Percentiles rank a stretch among this genome's conserved stretches.
Evolutionary conservation across 1,140 invertebrate species (phyloP).

Genomic region (Proctacanthus coquilletti): DNA sequence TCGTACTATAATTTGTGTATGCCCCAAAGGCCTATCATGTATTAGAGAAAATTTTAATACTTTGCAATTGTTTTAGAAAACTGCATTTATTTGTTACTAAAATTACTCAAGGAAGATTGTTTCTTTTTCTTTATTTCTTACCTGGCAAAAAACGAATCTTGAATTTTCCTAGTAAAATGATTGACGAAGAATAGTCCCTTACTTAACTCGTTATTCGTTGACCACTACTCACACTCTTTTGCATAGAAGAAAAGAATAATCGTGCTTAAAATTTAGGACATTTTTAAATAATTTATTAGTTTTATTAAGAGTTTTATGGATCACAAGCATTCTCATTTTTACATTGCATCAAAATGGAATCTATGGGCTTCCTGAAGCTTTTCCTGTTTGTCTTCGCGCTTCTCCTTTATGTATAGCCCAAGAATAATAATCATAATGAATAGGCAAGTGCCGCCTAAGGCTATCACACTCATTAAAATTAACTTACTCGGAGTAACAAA

Average conservation of each 20-base stretch:
- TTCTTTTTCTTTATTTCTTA: no score
- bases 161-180: no score
- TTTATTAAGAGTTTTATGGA: neutral
- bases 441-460: conserved; percentile 72
- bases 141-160: no score
- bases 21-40: conserved; percentile 51
- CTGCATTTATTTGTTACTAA: no score
- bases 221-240: no score
- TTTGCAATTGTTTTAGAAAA: no score
- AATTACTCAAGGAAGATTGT: no score
- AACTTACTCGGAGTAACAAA: conserved; percentile 93
- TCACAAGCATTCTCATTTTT: conserved; percentile 13
- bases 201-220: no score
- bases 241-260: no score
- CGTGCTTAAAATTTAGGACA: no score
- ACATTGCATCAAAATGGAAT: conserved; percentile 72
- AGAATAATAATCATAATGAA: conserved; percentile 74
- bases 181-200: no score
- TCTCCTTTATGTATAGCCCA: conserved; percentile 85
- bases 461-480: conserved; percentile 80
- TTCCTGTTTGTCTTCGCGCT: conserved; percentile 79
- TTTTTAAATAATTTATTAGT: neutral
- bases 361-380: conserved; percentile 71
- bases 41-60: no score
- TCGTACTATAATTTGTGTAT: conserved; percentile 93